Evolutionary conservation across 2,888 invertebrate species (phyloP).

Genomic region (Hirtodrosophila cameraria): DNA sequence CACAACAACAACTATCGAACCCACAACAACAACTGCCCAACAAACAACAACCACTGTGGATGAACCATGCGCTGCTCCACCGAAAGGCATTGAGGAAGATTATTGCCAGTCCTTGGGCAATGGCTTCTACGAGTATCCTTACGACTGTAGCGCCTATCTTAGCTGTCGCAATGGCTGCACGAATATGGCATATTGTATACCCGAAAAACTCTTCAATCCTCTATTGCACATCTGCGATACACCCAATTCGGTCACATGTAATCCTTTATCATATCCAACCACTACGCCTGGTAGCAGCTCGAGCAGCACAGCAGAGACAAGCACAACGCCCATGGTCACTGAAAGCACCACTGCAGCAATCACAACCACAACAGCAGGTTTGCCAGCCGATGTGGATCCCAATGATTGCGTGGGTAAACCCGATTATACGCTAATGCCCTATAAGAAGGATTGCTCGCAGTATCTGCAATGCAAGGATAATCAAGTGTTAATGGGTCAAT

Average conservation of each 20-base stretch:
- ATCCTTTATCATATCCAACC: slow-evolving; percentile 43
- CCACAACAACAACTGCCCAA: slow-evolving; percentile 19
- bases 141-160: slow-evolving; percentile 63
- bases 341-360: slow-evolving; percentile 15
- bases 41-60: slow-evolving; percentile 34
- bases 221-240: slow-evolving; percentile 68
- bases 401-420: slow-evolving; percentile 38
- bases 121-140: slow-evolving; percentile 63
- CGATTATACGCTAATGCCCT: slow-evolving; percentile 55
- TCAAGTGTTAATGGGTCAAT: slow-evolving; percentile 45
- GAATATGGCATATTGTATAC: slow-evolving; percentile 52
- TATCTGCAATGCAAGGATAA: slow-evolving; percentile 61
- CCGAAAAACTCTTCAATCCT: slow-evolving; percentile 61
- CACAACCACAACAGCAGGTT: slow-evolving; percentile 36
- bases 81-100: slow-evolving; percentile 32
- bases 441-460: slow-evolving; percentile 64
- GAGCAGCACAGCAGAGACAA: neutral
- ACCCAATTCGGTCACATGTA: slow-evolving; percentile 51
- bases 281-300: slow-evolving; percentile 17
- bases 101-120: slow-evolving; percentile 48
- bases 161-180: slow-evolving; percentile 60
- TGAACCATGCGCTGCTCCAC: slow-evolving; percentile 41
- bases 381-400: slow-evolving; percentile 53
- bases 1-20: slow-evolving; percentile 29
- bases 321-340: slow-evolving; percentile 14